A percentile compares a stretch with the other conserved stretches of the same genome.
Evolutionary conservation across 2,113 vertebrate species (phyloP).

Genomic region (Perccottus glenii): DNA sequence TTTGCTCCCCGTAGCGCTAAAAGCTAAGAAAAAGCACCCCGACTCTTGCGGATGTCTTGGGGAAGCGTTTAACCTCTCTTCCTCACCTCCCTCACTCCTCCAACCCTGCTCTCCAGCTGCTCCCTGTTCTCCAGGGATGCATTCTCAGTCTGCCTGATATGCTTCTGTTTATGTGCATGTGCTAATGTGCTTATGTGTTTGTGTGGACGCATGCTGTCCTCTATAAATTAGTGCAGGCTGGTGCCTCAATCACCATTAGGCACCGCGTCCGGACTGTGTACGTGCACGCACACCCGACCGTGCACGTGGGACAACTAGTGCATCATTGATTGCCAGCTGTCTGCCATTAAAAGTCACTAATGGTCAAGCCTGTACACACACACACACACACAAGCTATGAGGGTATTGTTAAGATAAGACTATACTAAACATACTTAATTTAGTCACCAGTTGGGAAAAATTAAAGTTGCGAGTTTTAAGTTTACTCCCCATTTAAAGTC

Average conservation of each 20-base stretch:
- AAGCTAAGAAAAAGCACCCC: constrained; percentile 41
- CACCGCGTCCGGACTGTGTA: constrained; percentile 32
- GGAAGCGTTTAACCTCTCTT: constrained; percentile 71
- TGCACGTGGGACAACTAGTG: constrained; percentile 51
- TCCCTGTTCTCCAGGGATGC: constrained; percentile 57
- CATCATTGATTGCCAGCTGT: constrained; percentile 71
- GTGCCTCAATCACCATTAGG: constrained; percentile 57
- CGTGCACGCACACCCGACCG: constrained; percentile 6
- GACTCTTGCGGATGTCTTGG: constrained; percentile 40
- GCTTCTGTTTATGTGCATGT: constrained; percentile 69
- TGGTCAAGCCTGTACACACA: constrained; percentile 55
- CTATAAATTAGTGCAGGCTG: constrained; percentile 71
- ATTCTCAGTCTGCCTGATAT: constrained; percentile 69
- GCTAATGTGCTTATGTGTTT: constrained; percentile 52
- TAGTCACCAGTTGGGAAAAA: background rate
- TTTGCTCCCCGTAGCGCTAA: constrained; percentile 9
- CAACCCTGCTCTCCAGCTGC: constrained; percentile 55
- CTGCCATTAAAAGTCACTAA: constrained; percentile 55
- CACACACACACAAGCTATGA: constrained; percentile 34
- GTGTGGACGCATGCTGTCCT: constrained; percentile 53
- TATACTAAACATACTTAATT: background rate
- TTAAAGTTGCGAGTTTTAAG: background rate
- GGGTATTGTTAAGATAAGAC: background rate
- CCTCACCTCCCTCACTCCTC: constrained; percentile 33
- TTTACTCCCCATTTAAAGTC: too few species aligned